Evolutionary conservation across 2,888 invertebrate species (phyloP), one percentile per base, ranked within the genome.

Genomic region (Barypeithes pellucidus): DNA sequence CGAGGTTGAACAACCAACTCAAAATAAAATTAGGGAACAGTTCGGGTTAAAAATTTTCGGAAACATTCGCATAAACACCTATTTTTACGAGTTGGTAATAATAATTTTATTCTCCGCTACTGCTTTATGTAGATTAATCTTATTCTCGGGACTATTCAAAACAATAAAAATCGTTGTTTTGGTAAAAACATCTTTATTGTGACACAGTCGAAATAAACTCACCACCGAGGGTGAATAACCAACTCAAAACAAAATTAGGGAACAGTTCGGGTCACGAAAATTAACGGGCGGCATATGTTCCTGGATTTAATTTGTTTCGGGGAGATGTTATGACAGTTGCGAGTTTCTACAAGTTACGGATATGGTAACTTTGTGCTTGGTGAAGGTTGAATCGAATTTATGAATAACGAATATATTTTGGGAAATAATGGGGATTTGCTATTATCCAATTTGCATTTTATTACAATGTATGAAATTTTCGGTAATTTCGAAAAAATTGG

Each of bases 281-380:
- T 75, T 69, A 72, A 75, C 75, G 67, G 62, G 62, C 54, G 68
- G 66, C 45, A 69, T 66, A 70, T 75, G 72, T 70, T 70, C 54
- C 52, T 36, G 29, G 61, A 67, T 75, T 74, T 73, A 72, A 69
- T 75, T 70, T 62, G 52, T 59, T 75, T 50, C 69, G 39, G 62
- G 54, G 67, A 75, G 73, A 77, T 75, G 76, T 76, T 76, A 75
- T 77, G 76, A 77, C 77, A 77, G 73, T 75, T 75, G 69, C 65
- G 68, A 72, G 75, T 67, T 62, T 67, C 63, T 62, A 62, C 69
- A 52, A 67, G 62, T 62, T 70, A 22, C 14, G 67, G 67, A 67
- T 67, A 41, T 59, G 57, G 45, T 59, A 45, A 67, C 67, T 67
- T 47, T 68, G 12, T 36, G 68, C 39, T 39, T 45, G 24, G 11